These are phyloP conservation scores for Antennarius striatus DNA, from an alignment of 2,113 vertebrate species.

Conservation along the genomic window DNA sequence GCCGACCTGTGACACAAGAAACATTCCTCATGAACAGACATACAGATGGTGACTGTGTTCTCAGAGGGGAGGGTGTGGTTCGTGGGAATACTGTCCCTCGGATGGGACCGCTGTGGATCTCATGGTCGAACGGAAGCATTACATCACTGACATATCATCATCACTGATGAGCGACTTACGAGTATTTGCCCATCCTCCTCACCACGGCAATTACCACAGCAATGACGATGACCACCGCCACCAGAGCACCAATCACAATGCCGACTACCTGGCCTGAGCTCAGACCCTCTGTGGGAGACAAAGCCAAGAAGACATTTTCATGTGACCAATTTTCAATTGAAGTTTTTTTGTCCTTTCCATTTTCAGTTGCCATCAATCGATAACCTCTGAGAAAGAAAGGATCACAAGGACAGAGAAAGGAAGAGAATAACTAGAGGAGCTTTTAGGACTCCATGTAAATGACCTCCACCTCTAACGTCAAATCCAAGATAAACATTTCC, in stretches of 20 bases:
- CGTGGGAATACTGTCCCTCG: constrained; percentile 15
- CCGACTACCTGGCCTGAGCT: constrained; percentile 74
- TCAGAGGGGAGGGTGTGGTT: constrained; percentile 16
- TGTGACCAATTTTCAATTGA: neutral
- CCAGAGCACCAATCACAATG: constrained; percentile 74
- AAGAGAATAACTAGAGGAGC: too few species aligned
- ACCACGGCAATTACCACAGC: constrained; percentile 68
- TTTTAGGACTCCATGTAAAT: too few species aligned
- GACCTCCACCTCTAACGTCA: neutral
- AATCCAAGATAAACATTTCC: constrained; percentile 5
- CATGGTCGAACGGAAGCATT: constrained; percentile 20
- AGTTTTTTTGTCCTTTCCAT: neutral
- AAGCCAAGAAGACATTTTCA: constrained; percentile 1
- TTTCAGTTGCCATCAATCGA: too few species aligned
- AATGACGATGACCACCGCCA: constrained; percentile 68
- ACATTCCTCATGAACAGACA: constrained; percentile 36
- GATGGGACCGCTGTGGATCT: constrained; percentile 1
- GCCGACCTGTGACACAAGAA: constrained; percentile 63
- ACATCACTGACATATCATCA: constrained; percentile 43
- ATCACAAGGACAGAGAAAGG: neutral
- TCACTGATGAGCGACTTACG: constrained; percentile 67
- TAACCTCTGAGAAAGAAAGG: neutral
- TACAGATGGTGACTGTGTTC: constrained; percentile 9
- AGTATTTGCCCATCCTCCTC: constrained; percentile 82
- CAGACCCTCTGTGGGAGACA: constrained; percentile 53